Evolutionary conservation across 2,888 invertebrate species (phyloP), one percentile per base, ranked within the genome.

Genomic region (Mayetiola destructor): DNA sequence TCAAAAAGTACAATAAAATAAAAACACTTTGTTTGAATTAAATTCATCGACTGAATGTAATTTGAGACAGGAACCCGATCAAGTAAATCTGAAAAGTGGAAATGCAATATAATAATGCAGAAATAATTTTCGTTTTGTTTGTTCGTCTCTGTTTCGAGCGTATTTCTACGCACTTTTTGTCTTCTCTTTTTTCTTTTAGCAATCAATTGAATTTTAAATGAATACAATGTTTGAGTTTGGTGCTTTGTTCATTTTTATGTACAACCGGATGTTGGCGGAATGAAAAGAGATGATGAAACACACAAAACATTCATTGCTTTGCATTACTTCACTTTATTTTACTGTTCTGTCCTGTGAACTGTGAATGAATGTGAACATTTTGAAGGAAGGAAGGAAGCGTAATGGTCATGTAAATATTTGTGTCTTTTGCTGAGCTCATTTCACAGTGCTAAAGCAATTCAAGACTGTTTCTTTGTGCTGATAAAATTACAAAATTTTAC

Each of bases 201-300:
- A 23, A 27, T 48, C 37, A 48, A 27, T 48, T 48, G n/a, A 27
- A 48, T n/a, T n/a, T 48, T 27, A 48, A 48, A n/a, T n/a, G n/a
- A 48, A n/a, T 9, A 48, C 48, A 48, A 48, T 48, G 48, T 48
- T 48, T 48, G 48, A 48, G 27, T 48, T n/a, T 27, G 27, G n/a
- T 48, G 29, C 9, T 48, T 27, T 48, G 14, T 42, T 21, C 23
- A 9, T 48, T 8, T 27, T 32, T 32, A 32, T 5, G n/a, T 48
- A 27, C 27, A 48, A 27, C 48, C 48, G 48, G 48, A 48, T 48
- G 48, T 48, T 48, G 29, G 27, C n/a, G n/a, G n/a, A n/a, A n/a
- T n/a, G n/a, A n/a, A n/a, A 9, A n/a, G 16, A 27, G 48, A 48
- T 5, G 20, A 48, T n/a, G 48, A 48, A 16, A 48, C 1, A n/a